These are phyloP conservation scores for Thinocorus orbignyianus DNA, from an alignment of 2,113 vertebrate species.

Conservation along the genomic window DNA sequence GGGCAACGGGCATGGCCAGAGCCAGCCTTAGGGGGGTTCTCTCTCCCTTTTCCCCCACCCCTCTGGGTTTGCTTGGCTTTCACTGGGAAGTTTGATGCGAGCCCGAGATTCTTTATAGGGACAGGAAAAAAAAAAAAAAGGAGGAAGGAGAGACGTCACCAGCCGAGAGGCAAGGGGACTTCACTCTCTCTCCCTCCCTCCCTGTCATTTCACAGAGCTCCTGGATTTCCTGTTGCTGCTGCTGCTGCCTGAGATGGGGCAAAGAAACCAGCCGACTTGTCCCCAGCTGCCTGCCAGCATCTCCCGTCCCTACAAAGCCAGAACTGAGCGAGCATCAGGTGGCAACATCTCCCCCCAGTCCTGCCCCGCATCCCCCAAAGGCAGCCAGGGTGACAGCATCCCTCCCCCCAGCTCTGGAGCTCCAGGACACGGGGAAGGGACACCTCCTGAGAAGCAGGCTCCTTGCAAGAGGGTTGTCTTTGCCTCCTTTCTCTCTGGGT, in stretches of 20 bases:
- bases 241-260: not conserved
- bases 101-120: constrained; percentile 67
- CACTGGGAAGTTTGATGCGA: constrained; percentile 52
- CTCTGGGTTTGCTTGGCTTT: not conserved
- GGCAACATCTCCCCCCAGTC: not conserved
- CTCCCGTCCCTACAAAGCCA: not conserved
- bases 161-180: constrained; percentile 33
- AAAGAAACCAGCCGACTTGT: not conserved
- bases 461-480: rapidly evolving
- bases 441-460: rapidly evolving
- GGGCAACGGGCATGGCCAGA: not conserved
- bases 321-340: not conserved
- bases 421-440: rapidly evolving
- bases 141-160: constrained; percentile 70
- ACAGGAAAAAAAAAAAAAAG: constrained; percentile 30
- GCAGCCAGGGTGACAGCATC: not conserved
- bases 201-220: constrained; percentile 22
- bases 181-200: not conserved
- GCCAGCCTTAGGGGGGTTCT: not conserved
- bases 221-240: constrained; percentile 29
- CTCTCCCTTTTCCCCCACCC: not conserved
- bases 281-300: not conserved
- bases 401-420: not conserved
- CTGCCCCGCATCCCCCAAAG: not conserved
- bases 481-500: not conserved